Percentiles rank a stretch among this genome's conserved stretches.
Evolutionary conservation across 2,113 vertebrate genomes (phyloP).

Genomic region (Hippocampus abdominalis): DNA sequence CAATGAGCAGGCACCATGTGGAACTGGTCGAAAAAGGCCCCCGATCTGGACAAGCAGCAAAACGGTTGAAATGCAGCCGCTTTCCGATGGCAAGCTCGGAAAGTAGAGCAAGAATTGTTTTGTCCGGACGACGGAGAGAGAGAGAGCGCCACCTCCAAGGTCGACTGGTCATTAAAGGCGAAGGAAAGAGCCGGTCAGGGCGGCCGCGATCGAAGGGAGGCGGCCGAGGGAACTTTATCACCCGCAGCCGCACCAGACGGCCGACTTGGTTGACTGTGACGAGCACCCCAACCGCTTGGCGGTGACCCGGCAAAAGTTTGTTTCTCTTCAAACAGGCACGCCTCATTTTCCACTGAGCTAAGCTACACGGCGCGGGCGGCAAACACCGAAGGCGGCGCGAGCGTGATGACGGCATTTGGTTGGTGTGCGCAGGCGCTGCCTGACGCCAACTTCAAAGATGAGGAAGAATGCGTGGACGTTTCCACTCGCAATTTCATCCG

Average conservation of each 20-base stretch:
- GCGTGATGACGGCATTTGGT: conserved; percentile 17
- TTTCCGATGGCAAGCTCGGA: neutral
- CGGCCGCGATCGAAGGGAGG: conserved; percentile 23
- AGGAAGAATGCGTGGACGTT: conserved; percentile 16
- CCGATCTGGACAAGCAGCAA: neutral
- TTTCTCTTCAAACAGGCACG: too few relatives aligned
- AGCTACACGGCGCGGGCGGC: neutral
- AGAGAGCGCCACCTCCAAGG: conserved; percentile 34
- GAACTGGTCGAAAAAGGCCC: neutral
- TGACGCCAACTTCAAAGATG: conserved; percentile 39
- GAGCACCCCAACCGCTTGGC: neutral
- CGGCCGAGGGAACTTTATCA: conserved; percentile 6
- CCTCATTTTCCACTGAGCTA: too few relatives aligned
- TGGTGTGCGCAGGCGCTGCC: conserved; percentile 31
- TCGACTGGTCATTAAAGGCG: conserved; percentile 59
- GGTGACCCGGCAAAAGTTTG: conserved; percentile 17
- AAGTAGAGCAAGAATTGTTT: neutral
- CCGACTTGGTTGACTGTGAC: conserved; percentile 37
- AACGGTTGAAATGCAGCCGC: neutral
- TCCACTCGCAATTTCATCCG: too few relatives aligned
- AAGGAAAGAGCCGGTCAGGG: conserved; percentile 17
- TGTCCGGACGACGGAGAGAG: neutral
- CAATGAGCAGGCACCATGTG: neutral
- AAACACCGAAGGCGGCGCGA: conserved; percentile 24
- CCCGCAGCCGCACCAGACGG: conserved; percentile 36